phyloP scores from a whole-genome alignment of 1,140 invertebrate species.

The Brachionus sp. region DNA sequence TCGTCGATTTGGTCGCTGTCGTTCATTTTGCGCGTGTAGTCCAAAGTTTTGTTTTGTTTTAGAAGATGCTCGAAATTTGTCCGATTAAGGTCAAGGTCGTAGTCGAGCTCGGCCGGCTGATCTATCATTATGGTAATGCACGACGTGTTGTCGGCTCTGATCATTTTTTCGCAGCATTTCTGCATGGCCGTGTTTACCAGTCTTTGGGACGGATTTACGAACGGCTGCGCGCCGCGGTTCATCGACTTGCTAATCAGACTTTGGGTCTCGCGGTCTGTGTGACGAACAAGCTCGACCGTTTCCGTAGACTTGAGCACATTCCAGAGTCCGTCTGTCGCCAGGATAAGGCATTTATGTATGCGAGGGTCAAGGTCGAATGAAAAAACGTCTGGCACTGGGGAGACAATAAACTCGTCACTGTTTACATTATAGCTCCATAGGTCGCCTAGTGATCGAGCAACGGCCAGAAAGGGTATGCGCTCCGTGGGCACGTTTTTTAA shows the following conservation, averaged over 20 bases:
- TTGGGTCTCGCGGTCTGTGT: slow-evolving; percentile 49
- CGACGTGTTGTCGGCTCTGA: slow-evolving; percentile 89
- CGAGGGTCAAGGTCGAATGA: slow-evolving; percentile 78
- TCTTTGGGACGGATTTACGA: slow-evolving; percentile 76
- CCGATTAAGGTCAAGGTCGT: neutral
- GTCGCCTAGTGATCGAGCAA: slow-evolving; percentile 88
- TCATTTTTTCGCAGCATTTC: slow-evolving; percentile 66
- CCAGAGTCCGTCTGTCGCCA: slow-evolving; percentile 93
- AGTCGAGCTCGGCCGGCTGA: slow-evolving; percentile 65
- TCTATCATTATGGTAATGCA: slow-evolving; percentile 88
- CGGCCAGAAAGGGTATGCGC: slow-evolving; percentile 91
- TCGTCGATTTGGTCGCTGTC: slow-evolving; percentile 11
- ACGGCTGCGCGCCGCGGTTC: neutral
- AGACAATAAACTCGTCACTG: slow-evolving; percentile 84
- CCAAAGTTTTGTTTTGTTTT: slow-evolving; percentile 14
- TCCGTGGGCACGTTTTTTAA: slow-evolving; percentile 78
- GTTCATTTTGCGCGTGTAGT: neutral
- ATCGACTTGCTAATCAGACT: slow-evolving; percentile 50
- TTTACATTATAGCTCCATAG: slow-evolving; percentile 92
- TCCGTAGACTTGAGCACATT: slow-evolving; percentile 81
- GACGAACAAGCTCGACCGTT: slow-evolving; percentile 77
- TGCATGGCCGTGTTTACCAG: slow-evolving; percentile 80
- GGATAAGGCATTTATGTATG: slow-evolving; percentile 77
- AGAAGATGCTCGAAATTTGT: neutral
- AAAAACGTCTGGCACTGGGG: slow-evolving; percentile 90